Base-by-base conservation (phyloP, 2,797 vertebrate species). In the Melanotaenia maccullochi region DNA sequence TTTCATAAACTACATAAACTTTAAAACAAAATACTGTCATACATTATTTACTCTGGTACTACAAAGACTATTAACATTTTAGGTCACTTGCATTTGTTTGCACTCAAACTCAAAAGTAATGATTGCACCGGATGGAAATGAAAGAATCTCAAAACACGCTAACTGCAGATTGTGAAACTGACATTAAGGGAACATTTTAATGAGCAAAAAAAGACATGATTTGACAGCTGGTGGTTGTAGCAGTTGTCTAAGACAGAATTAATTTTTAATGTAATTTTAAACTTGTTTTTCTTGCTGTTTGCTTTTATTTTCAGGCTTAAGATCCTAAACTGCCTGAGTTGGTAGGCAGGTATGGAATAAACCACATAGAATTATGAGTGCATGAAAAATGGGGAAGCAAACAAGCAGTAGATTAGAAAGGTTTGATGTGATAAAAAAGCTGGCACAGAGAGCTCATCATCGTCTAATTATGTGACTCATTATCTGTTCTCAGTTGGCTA, bases 1-100 rank as follows among this genome's bases (percentile, higher is more conserved):
- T 24, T n/a, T 51, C n/a, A n/a, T 22, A 51, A 51, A 51, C n/a
- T 51, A 49, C 47, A 22, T 49, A 49, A 49, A 49, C 47, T 51
- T 22, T 22, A 9, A 22, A 51, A 24, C 8, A 24, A 7, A 16
- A 44, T 22, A 51, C 20, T 51, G n/a, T 11, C 9, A 51, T 22
- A 51, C 47, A 51, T 51, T 24, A 51, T 51, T 51, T 22, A 9
- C 18, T 20, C 20, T 8, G 47, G 22, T 11, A 24, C 7, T 51
- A 0, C 47, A 9, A 51, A 51, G n/a, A 9, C 9, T 49, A 49
- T 9, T 22, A 12, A 12, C 16, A 20, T 20, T 7, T 44, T 20
- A 44, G 18, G 18, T 44, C 42, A 44, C 42, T 7, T 44, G 16
- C 42, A 44, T 44, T 18, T 3, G n/a, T 51, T 22, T 9, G 9